Evolutionary conservation across 2,888 invertebrate genomes (phyloP), one percentile per base, ranked within the genome.

Genomic region (Gandaritis pyraliata): DNA sequence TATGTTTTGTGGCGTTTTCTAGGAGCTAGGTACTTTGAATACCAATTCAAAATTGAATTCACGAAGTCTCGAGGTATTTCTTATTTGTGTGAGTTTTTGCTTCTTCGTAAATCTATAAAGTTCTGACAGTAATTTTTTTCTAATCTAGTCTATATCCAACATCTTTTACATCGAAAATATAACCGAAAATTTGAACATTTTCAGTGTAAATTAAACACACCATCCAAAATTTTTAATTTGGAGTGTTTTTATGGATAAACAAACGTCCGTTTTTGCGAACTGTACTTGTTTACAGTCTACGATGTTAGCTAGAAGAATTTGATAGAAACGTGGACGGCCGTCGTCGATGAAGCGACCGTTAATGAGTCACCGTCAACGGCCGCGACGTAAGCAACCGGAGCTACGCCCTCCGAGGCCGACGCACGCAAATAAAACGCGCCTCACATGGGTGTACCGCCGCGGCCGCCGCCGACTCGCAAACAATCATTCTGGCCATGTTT

Each of bases 341-440:
- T 73, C 69, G 73, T 73, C 73, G 77, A 76, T 74, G 72, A 75
- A 77, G 70, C 76, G 79, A 77, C 80, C 79, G 84, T 78, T 85
- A 80, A 80, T 87, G 88, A 88, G 82, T 87, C 87, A 88, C 75
- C 75, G 72, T 68, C 72, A 76, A 73, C 72, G 69, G 74, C 74
- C 68, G 73, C 78, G 83, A 80, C 81, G 82, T 85, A 86, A 86
- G 85, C 87, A 85, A 80, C 80, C 77, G 75, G 75, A 61, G 82
- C 77, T 78, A 74, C 79, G 77, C 76, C 79, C 77, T 76, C 72
- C 82, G 85, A 83, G 85, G 85, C 83, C 84, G 72, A 74, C 72
- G 80, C 78, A 80, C 81, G 80, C 83, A 85, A 83, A 84, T 82
- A 86, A 82, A 65, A 80, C 82, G 85, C 75, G 82, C 82, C 85